These are phyloP conservation scores for Lophotriccus pileatus DNA, from an alignment of 2,797 vertebrate species.

Conservation along the genomic window DNA sequence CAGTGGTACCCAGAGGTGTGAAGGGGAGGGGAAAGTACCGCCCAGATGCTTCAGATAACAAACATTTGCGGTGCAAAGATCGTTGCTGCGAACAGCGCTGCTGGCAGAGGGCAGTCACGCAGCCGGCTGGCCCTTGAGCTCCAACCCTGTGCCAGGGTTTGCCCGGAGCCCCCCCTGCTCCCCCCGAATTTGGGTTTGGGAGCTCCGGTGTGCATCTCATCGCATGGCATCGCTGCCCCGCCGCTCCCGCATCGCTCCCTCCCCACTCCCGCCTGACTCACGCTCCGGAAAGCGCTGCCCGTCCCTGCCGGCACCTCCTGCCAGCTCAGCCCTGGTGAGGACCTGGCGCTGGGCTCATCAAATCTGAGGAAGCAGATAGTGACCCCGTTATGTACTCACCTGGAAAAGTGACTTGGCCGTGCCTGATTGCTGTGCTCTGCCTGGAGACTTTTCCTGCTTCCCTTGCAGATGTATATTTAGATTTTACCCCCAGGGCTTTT, in stretches of 20 bases:
- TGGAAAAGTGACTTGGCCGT: not conserved
- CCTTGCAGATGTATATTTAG: constrained; percentile 45
- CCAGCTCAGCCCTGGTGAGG: not conserved
- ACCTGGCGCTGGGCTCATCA: not conserved
- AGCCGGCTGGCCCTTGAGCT: not conserved
- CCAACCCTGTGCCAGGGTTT: fast-evolving
- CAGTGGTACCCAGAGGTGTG: fast-evolving
- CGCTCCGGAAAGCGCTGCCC: not conserved
- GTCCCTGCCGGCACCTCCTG: not conserved
- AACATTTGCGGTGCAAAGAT: not conserved
- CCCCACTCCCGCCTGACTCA: not conserved
- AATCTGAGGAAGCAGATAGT: not conserved
- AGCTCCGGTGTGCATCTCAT: fast-evolving
- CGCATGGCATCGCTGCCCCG: fast-evolving
- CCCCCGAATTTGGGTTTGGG: not conserved
- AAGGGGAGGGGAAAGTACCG: not conserved
- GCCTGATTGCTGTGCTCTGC: not conserved
- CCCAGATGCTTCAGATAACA: fast-evolving
- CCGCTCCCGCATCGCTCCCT: fast-evolving
- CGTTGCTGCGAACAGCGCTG: fast-evolving
- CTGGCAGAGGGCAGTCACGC: not conserved
- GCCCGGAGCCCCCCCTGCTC: not conserved
- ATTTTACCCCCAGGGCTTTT: constrained; percentile 8
- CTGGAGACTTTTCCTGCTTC: not conserved
- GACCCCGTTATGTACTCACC: constrained; percentile 17